Evolutionary conservation across 2,888 invertebrate genomes (phyloP), one percentile per base, ranked within the genome.

Genomic region (Hybos culiciformis): DNA sequence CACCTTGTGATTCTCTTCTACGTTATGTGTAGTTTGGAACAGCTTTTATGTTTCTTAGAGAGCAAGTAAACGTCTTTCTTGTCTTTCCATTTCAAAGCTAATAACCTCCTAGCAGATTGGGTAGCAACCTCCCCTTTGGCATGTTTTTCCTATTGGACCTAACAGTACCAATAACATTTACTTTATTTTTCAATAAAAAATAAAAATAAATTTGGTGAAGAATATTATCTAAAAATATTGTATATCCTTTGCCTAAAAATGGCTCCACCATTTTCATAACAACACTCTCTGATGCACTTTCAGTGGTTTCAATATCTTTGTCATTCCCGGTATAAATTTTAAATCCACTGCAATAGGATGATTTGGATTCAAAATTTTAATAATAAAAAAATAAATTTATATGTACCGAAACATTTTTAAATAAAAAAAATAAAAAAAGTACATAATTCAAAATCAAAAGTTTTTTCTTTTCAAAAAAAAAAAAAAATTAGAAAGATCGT

Each of bases 311-410:
- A 2, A 17, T 23, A 21, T 17, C 12, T 29, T 42, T 42, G 11
- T 38, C 17, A 5, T 42, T 5, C 2, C 36, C n/a, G 14, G 15
- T 15, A 29, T 37, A 42, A 18, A 42, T 41, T 37, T 29, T 36
- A 37, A 41, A 41, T 7, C 17, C 17, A 11, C 24, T 12, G 15
- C 37, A 37, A 29, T 29, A 37, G 23, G 31, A 34, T 5, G 36
- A 34, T 34, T 19, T 17, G 18, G 43, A 32, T 14, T 43, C 39
- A 24, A 38, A 39, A n/a, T 39, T 39, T 23, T 43, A 39, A 24
- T 43, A 33, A 24, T n/a, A n/a, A n/a, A n/a, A n/a, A n/a, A n/a
- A n/a, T n/a, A n/a, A n/a, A n/a, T n/a, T n/a, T n/a, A n/a, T n/a
- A n/a, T n/a, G n/a, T n/a, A n/a, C n/a, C n/a, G n/a, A n/a, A n/a